Percentiles rank a stretch among this genome's conserved stretches.
Evolutionary conservation across 2,797 vertebrate species (phyloP).

Genomic region (Cirrhinus molitorella): DNA sequence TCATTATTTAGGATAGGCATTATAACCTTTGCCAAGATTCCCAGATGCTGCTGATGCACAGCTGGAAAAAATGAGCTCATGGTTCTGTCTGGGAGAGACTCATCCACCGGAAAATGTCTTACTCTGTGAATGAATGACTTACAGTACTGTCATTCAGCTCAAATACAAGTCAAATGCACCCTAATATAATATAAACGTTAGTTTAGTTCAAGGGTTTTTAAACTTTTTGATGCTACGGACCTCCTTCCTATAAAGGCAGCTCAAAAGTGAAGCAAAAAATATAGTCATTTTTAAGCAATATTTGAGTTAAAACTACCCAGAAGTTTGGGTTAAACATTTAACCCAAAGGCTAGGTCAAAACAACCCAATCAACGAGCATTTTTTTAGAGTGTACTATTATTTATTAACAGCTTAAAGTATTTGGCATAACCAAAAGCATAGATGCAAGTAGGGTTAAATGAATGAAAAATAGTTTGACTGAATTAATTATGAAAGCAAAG

Average conservation of each 20-base stretch:
- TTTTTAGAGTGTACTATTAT: no score
- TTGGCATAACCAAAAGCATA: background rate
- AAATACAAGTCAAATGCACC: background rate
- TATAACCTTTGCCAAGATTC: slow-evolving; percentile 50
- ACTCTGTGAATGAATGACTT: slow-evolving; percentile 32
- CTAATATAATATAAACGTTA: slow-evolving; percentile 5
- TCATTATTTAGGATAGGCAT: slow-evolving; percentile 63
- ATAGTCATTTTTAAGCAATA: no score
- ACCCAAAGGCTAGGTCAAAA: no score
- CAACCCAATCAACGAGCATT: no score
- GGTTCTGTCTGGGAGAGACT: slow-evolving; percentile 42
- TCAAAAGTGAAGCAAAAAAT: background rate
- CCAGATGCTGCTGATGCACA: slow-evolving; percentile 54
- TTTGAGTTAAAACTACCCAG: no score
- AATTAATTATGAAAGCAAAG: slow-evolving; percentile 12
- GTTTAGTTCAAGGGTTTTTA: background rate
- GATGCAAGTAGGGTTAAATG: background rate
- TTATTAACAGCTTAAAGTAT: no score
- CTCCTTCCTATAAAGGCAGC: no score
- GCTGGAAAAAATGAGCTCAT: slow-evolving; percentile 65
- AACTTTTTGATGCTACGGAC: background rate
- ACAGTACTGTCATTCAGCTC: slow-evolving; percentile 22
- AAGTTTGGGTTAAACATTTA: no score
- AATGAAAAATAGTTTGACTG: background rate
- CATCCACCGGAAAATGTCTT: slow-evolving; percentile 47